These are phyloP conservation scores for Ladona fulva DNA, from an alignment of 1,140 invertebrate species.

Conservation along the genomic window DNA sequence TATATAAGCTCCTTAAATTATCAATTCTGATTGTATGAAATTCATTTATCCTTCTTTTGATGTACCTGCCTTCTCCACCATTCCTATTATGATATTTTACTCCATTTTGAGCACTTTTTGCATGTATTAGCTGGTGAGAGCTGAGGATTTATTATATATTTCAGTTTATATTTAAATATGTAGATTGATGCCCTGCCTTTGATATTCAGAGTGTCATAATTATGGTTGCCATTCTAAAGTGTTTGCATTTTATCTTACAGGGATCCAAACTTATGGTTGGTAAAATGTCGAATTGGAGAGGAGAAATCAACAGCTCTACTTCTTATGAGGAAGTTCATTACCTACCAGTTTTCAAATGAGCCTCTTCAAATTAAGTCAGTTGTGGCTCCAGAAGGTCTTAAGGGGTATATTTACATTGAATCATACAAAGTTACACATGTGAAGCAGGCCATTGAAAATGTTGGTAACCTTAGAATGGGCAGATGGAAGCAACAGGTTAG, in stretches of 20 bases:
- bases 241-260: slow-evolving; percentile 34
- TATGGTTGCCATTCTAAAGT: not conserved
- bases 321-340: slow-evolving; percentile 92
- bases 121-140: too few species aligned
- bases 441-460: slow-evolving; percentile 86
- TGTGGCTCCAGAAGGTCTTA: slow-evolving; percentile 90
- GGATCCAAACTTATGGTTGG: slow-evolving; percentile 98
- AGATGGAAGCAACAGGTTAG: slow-evolving; percentile 71
- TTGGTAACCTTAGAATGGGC: slow-evolving; percentile 82
- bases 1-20: too few species aligned
- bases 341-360: slow-evolving; percentile 75
- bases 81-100: too few species aligned
- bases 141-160: too few species aligned
- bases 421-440: slow-evolving; percentile 97
- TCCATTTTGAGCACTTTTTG: too few species aligned
- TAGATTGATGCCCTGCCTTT: too few species aligned
- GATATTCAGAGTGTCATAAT: not conserved
- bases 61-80: too few species aligned
- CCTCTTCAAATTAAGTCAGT: slow-evolving; percentile 95
- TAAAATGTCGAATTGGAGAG: slow-evolving; percentile 94
- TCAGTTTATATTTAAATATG: too few species aligned
- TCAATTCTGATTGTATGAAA: too few species aligned
- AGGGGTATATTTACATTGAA: slow-evolving; percentile 98
- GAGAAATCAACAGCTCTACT: slow-evolving; percentile 85
- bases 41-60: too few species aligned